Conservation (phyloP, 1,140 invertebrate species). For the Parasteatoda tepidariorum region DNA sequence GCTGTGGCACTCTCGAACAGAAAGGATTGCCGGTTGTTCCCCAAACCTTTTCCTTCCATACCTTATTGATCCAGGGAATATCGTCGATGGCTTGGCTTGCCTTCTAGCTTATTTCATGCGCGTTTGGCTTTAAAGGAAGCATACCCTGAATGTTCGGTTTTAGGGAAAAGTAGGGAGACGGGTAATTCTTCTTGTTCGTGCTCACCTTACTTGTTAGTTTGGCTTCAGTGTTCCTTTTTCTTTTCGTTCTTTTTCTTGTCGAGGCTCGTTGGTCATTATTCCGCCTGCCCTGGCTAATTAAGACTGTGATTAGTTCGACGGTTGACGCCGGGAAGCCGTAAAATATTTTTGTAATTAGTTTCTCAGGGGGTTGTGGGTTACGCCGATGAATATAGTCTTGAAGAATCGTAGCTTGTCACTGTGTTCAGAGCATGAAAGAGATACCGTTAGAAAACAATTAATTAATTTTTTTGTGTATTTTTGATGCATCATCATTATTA, state of each 20-base stretch:
- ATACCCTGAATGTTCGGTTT: background rate
- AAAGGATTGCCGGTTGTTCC: background rate
- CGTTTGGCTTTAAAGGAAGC: slow-evolving; percentile 15
- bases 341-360: slow-evolving; percentile 26
- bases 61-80: background rate
- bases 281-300: background rate
- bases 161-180: background rate
- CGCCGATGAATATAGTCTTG: too few relatives aligned
- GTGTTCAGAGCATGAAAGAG: background rate
- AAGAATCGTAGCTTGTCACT: background rate
- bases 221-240: background rate
- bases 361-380: background rate
- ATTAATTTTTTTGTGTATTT: too few relatives aligned
- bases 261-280: background rate
- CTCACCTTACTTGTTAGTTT: background rate
- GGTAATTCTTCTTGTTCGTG: background rate
- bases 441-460: too few relatives aligned
- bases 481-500: too few relatives aligned
- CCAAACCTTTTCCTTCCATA: background rate
- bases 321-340: background rate
- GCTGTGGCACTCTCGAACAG: slow-evolving; percentile 32
- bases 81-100: slow-evolving; percentile 1
- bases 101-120: slow-evolving; percentile 10
- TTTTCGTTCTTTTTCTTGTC: background rate
- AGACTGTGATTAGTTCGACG: slow-evolving; percentile 2